Evolutionary conservation across 1,140 invertebrate genomes (phyloP).

Genomic region (Lasaia peninsularis): DNA sequence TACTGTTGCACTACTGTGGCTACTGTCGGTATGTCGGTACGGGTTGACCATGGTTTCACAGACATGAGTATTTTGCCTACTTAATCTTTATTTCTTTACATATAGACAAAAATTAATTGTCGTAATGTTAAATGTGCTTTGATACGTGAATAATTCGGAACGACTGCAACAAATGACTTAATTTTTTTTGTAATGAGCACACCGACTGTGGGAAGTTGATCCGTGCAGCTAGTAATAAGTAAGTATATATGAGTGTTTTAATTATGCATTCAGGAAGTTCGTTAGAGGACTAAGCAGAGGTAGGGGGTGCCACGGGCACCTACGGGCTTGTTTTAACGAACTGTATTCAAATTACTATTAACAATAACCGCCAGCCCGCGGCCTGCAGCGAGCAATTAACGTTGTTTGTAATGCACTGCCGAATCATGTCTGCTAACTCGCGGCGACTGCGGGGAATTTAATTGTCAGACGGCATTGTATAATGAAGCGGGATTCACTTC

Average conservation of each 20-base stretch:
- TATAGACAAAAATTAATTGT: too few species aligned
- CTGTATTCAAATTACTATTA: constrained; percentile 12
- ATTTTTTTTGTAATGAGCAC: too few species aligned
- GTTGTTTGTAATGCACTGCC: constrained; percentile 8
- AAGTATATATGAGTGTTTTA: not conserved
- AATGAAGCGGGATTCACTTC: not conserved
- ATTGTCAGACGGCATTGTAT: constrained; percentile 5
- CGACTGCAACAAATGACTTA: too few species aligned
- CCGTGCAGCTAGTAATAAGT: too few species aligned
- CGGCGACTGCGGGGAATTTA: not conserved
- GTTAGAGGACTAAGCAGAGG: not conserved
- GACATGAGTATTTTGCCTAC: too few species aligned
- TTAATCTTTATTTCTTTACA: too few species aligned
- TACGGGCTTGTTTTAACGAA: constrained; percentile 12
- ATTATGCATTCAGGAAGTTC: constrained; percentile 6
- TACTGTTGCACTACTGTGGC: too few species aligned
- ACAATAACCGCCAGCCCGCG: not conserved
- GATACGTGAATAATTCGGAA: too few species aligned
- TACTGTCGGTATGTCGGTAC: too few species aligned
- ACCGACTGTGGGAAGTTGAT: too few species aligned
- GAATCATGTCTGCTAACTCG: constrained; percentile 4
- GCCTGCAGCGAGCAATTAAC: constrained; percentile 6
- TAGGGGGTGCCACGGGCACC: not conserved
- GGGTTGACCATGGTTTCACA: too few species aligned
- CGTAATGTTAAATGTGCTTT: too few species aligned